A percentile compares a stretch with the other conserved stretches of the same genome.
phyloP scores from a whole-genome alignment of 2,113 vertebrate genomes.

The Amblyornis subalaris region DNA sequence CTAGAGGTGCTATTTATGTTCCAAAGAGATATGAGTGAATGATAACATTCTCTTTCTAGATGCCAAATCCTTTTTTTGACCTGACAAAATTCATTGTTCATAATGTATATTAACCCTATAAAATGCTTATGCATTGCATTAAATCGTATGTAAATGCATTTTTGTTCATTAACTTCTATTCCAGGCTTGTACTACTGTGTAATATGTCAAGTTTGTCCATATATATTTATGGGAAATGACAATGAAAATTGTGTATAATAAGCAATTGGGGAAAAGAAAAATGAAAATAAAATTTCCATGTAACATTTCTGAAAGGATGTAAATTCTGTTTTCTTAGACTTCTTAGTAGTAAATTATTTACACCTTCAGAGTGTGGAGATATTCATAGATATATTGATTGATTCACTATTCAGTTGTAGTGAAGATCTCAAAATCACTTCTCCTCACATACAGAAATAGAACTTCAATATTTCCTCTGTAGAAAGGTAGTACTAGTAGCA shows the following conservation, averaged over 20 bases:
- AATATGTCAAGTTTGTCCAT: slow-evolving; percentile 52
- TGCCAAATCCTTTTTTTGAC: slow-evolving; percentile 44
- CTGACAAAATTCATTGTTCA: slow-evolving; percentile 18
- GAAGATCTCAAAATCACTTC: neutral
- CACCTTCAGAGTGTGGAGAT: neutral
- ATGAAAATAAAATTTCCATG: slow-evolving; percentile 59
- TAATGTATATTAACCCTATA: slow-evolving; percentile 60
- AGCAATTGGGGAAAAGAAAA: slow-evolving; percentile 9
- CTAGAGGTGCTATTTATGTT: slow-evolving; percentile 73
- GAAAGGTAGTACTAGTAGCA: neutral
- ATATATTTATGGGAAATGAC: slow-evolving; percentile 62
- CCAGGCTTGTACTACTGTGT: slow-evolving; percentile 51
- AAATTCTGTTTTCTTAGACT: neutral
- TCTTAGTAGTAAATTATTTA: neutral
- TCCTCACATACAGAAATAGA: neutral
- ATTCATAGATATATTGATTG: neutral
- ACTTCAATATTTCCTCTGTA: neutral
- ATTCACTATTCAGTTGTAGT: neutral
- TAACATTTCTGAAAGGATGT: slow-evolving; percentile 56
- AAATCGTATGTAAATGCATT: slow-evolving; percentile 53
- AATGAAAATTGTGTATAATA: slow-evolving; percentile 27
- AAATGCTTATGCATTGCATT: slow-evolving; percentile 42
- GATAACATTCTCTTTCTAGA: slow-evolving; percentile 32
- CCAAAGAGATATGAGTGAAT: slow-evolving; percentile 55
- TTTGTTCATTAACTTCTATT: slow-evolving; percentile 57